Percentiles rank a stretch among this genome's conserved stretches.
phyloP scores from a whole-genome alignment of 2,113 vertebrate genomes.

The Psephotus haematonotus region DNA sequence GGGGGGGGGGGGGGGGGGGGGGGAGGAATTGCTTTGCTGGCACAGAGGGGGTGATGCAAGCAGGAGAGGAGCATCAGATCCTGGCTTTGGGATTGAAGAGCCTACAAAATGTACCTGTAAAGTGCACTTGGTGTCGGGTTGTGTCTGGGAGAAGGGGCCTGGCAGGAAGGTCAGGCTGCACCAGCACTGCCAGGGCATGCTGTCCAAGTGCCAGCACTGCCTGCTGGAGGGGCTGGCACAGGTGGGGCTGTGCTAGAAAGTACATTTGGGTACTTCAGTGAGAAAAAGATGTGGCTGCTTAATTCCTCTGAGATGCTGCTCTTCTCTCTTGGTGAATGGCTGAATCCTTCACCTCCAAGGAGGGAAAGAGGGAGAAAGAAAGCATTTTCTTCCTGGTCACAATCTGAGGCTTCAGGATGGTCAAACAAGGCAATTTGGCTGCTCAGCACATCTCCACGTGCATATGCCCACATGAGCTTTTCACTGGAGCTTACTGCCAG shows the following conservation, averaged over 20 bases:
- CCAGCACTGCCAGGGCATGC: neutral
- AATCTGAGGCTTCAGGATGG: neutral
- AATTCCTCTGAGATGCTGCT: neutral
- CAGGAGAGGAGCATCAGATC: neutral
- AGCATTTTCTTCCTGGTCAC: neutral
- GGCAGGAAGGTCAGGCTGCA: neutral
- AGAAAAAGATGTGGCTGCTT: neutral
- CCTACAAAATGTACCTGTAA: neutral
- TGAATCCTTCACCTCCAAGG: neutral
- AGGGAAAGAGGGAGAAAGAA: neutral
- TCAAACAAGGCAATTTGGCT: neutral
- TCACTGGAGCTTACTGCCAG: neutral
- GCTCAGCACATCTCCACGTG: accelerated
- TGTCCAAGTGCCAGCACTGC: neutral
- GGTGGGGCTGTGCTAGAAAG: neutral
- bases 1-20: too few relatives aligned
- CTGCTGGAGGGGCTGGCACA: neutral
- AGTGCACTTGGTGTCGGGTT: neutral
- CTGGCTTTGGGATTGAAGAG: neutral
- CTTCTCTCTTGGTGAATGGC: neutral
- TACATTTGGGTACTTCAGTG: neutral
- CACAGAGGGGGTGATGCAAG: neutral
- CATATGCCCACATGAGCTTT: neutral
- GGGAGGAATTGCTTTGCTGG: neutral
- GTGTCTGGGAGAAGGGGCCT: neutral